Evolutionary conservation across 2,113 vertebrate genomes (phyloP).

Genomic region (Noturus placidus): DNA sequence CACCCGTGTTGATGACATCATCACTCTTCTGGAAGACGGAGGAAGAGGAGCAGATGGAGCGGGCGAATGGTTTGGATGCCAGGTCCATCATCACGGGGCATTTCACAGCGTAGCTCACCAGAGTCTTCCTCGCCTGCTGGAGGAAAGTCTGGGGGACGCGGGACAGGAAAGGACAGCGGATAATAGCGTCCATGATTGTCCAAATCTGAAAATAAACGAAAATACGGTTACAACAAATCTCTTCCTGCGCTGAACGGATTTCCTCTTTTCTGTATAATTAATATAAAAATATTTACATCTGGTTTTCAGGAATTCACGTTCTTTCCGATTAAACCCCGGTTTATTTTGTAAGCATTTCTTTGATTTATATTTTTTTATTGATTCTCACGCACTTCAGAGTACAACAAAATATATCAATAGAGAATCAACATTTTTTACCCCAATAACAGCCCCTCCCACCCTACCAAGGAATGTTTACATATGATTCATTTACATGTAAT

Average conservation of each 20-base stretch:
- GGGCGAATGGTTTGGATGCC: conserved; percentile 75
- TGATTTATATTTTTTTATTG: too few relatives aligned
- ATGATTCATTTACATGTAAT: too few relatives aligned
- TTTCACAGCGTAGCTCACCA: conserved; percentile 86
- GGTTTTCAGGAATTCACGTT: neutral
- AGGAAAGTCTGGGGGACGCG: conserved; percentile 88
- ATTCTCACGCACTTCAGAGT: too few relatives aligned
- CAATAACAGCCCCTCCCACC: too few relatives aligned
- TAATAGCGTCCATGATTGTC: conserved; percentile 84
- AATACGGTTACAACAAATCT: too few relatives aligned
- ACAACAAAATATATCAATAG: too few relatives aligned
- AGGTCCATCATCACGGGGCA: conserved; percentile 96
- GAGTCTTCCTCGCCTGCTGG: conserved; percentile 87
- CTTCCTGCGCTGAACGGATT: neutral
- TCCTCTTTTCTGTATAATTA: neutral
- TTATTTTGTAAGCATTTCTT: neutral
- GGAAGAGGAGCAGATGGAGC: conserved; percentile 78
- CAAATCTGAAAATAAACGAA: conserved; percentile 45
- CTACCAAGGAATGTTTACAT: too few relatives aligned
- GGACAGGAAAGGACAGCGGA: conserved; percentile 91
- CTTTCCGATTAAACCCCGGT: neutral
- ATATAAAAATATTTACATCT: neutral
- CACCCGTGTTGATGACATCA: conserved; percentile 62
- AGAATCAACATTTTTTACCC: too few relatives aligned
- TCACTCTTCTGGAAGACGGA: conserved; percentile 75